These are phyloP conservation scores for Rhabdomys pumilio DNA, from an alignment of 2,797 vertebrate genomes.

Conservation along the genomic window DNA sequence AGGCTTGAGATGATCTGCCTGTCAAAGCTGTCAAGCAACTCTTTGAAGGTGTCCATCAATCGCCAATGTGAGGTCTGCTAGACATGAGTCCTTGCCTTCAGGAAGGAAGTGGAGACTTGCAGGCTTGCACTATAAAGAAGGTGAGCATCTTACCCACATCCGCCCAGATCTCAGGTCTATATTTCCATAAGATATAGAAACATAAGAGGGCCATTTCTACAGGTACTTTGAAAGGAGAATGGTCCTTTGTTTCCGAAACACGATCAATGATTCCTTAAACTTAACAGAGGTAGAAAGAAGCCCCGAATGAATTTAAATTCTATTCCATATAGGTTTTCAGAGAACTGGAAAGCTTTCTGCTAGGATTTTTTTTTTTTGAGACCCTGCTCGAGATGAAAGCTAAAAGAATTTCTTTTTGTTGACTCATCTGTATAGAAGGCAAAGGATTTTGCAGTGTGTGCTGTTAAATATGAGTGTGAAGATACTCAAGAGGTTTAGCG, in stretches of 20 bases:
- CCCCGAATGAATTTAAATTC: conserved; percentile 28
- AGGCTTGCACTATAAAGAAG: conserved; percentile 23
- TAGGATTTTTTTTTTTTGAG: conserved; percentile 50
- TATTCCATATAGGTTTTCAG: conserved; percentile 55
- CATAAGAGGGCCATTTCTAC: neutral
- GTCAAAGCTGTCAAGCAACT: conserved; percentile 62
- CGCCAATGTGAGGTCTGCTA: conserved; percentile 62
- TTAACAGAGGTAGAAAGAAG: neutral
- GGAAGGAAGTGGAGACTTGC: conserved; percentile 44
- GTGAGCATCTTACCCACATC: neutral
- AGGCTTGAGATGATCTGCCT: conserved; percentile 55
- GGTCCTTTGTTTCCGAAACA: conserved; percentile 67
- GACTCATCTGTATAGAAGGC: neutral
- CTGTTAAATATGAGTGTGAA: neutral
- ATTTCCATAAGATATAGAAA: conserved; percentile 17
- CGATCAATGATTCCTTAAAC: conserved; percentile 47
- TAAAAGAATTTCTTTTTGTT: conserved; percentile 32
- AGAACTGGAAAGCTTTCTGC: conserved; percentile 30
- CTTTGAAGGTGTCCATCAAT: conserved; percentile 66
- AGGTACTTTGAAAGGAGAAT: neutral
- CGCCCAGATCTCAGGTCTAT: conserved; percentile 11
- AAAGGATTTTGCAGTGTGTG: neutral
- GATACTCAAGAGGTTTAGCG: neutral
- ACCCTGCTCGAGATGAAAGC: conserved; percentile 55
- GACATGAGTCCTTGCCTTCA: conserved; percentile 44